Conservation (phyloP, 2,797 vertebrate species). For the Caiman crocodilus region DNA sequence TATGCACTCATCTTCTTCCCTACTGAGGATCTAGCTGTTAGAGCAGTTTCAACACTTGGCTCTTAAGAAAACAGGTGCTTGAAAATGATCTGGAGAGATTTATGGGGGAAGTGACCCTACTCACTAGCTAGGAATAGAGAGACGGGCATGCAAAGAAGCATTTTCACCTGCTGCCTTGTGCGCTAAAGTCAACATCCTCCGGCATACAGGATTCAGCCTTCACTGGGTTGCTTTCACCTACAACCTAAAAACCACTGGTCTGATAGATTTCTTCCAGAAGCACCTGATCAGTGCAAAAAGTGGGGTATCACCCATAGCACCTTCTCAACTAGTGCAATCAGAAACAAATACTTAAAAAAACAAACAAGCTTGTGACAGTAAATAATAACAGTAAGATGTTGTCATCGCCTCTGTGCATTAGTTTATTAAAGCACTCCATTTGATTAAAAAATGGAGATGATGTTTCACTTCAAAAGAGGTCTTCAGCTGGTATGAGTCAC, state of each 20-base stretch:
- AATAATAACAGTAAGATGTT: neutral
- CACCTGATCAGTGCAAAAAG: fast-evolving
- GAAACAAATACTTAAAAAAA: neutral
- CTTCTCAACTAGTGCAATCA: neutral
- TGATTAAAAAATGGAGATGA: neutral
- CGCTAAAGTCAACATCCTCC: too few species aligned
- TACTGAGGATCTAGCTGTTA: too few species aligned
- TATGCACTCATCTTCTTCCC: too few species aligned
- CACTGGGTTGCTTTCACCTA: too few species aligned
- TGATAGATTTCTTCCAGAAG: neutral
- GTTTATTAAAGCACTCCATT: neutral
- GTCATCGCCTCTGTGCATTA: neutral
- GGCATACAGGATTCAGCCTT: too few species aligned
- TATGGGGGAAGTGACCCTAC: neutral
- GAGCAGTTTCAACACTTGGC: too few species aligned
- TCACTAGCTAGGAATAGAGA: neutral
- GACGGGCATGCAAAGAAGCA: neutral
- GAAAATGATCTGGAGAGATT: neutral
- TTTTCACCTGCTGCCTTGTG: neutral
- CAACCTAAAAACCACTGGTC: neutral
- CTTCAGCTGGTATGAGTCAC: neutral
- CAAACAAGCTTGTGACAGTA: neutral
- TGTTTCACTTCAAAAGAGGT: neutral
- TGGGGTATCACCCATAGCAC: neutral
- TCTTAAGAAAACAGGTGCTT: neutral